These are phyloP conservation scores for Theonella swinhoei DNA, from an alignment of 37 sponge, comb jelly and placozoan genomes.

Conservation along the genomic window DNA sequence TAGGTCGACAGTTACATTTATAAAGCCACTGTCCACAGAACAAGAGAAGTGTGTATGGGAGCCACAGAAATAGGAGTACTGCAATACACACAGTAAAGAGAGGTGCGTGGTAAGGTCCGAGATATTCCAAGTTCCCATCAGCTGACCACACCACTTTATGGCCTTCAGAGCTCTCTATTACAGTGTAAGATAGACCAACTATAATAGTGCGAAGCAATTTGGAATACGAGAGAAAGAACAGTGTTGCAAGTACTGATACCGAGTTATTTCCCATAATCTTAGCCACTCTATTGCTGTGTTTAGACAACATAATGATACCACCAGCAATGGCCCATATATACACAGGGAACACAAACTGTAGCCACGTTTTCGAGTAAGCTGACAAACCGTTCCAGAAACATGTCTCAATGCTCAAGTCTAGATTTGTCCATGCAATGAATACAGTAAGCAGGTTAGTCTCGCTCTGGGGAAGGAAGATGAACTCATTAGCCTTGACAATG, in stretches of 20 bases:
- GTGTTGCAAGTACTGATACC: conserved; percentile 9
- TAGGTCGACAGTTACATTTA: background rate
- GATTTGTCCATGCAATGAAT: conserved; percentile 19
- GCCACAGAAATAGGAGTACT: background rate
- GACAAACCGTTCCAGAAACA: conserved; percentile 15
- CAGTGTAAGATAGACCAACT: background rate
- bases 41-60: conserved; percentile 33
- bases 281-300: background rate
- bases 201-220: conserved; percentile 8
- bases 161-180: background rate
- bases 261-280: background rate
- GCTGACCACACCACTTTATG: background rate
- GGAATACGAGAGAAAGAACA: conserved; percentile 6
- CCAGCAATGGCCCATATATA: conserved; percentile 11
- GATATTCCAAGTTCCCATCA: background rate
- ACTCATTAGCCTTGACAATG: conserved; percentile 1
- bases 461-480: background rate
- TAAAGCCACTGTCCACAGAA: background rate
- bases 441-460: background rate
- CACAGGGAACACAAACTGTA: conserved; percentile 22
- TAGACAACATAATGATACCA: background rate
- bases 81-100: background rate
- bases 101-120: background rate
- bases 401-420: conserved; percentile 3
- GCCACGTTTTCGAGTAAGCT: conserved; percentile 8